Base-by-base conservation (phyloP, 2,888 invertebrate species). In the Xylota segnis region DNA sequence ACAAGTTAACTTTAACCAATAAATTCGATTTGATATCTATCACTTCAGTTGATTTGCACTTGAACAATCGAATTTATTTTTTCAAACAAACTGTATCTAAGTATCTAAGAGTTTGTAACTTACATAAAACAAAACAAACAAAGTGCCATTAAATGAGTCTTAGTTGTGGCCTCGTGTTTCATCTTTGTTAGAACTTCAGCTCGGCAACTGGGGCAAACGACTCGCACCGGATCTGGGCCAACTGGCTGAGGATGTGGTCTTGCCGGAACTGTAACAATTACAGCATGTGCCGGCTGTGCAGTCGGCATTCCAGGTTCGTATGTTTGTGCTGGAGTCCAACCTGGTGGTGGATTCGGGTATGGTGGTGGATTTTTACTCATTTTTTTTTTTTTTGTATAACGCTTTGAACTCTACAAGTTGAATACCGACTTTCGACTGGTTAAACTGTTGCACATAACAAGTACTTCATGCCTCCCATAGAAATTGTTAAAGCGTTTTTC, bases 141-240 rank as follows among this genome's bases (percentile, higher is more conserved):
- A 4, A 87, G 16, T 6, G 88, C 88, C 7, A 86, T 52, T 18
- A 88, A 29, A 76, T 88, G 88, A 0, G 88, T 87, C 54, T 70
- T 82, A 12, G 70, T 68, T 4, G 79, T 88, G 6, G 88, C 76
- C 23, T 78, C 66, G 23, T 52, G 40, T 2, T 84, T 72, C 14
- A 88, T 66, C 0, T 63, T 63, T n/a, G 88, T 88, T 12, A 54
- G 40, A 43, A 88, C 56, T 5, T 47, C 54, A 18, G 71, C 87
- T 1, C 45, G 50, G 32, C 94, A 94, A 3, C 93, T 93, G 0
- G 93, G 93, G 75, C 94, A 94, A 0, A 90, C 88, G 7, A 93
- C 87, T 10, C 90, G 66, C 1, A 90, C 78, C 0, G 93, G 91
- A 1, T 90, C 87, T 0, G 92, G 91, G 4, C 93, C 93, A 27